These are phyloP conservation scores for Drosophila bocqueti DNA, from an alignment of 1,140 invertebrate genomes.

Conservation along the genomic window DNA sequence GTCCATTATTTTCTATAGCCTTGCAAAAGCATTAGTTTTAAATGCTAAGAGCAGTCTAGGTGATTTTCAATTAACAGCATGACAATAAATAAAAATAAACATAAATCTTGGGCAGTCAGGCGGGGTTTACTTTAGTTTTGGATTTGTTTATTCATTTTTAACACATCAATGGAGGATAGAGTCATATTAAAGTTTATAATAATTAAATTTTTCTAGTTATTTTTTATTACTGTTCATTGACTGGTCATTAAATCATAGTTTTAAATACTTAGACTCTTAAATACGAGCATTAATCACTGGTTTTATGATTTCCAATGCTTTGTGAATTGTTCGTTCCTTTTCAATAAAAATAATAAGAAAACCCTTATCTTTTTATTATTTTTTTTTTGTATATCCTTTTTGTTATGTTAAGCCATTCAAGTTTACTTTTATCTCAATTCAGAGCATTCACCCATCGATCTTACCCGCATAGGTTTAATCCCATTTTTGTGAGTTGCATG, in stretches of 20 bases:
- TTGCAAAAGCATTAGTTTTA: background rate
- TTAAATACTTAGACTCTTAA: background rate
- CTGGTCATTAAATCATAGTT: background rate
- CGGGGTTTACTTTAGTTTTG: background rate
- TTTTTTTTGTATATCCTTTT: background rate
- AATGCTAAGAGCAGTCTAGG: background rate
- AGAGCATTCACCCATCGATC: conserved; percentile 31
- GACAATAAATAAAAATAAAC: conserved; percentile 10
- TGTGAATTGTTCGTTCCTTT: background rate
- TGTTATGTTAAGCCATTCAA: background rate
- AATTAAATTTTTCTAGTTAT: background rate
- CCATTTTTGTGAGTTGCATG: conserved; percentile 60
- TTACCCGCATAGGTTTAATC: background rate
- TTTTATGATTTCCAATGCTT: background rate
- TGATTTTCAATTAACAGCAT: conserved; percentile 3
- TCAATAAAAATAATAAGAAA: background rate
- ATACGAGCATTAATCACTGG: background rate
- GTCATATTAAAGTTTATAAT: background rate
- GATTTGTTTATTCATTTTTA: background rate
- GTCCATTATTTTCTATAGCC: background rate
- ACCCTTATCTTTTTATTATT: no score
- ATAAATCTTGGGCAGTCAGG: background rate
- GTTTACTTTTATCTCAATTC: background rate
- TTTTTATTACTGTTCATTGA: background rate
- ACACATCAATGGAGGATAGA: background rate